Conservation (phyloP, 2,888 invertebrate species). For the Leptopterna dolabrata region DNA sequence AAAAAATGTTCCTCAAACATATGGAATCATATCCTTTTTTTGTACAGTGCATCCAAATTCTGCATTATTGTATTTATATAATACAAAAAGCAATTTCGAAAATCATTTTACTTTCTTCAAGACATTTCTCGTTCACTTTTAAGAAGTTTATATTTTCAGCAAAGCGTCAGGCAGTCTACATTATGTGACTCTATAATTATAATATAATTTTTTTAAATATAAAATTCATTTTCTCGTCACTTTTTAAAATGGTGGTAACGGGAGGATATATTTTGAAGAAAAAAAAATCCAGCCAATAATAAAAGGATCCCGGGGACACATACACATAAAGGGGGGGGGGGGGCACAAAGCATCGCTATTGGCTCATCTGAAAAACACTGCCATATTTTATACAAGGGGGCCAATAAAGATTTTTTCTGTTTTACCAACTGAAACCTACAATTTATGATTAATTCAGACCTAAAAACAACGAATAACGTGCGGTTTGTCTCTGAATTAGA, state of each 20-base stretch:
- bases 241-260: neutral
- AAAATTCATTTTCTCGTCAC: neutral
- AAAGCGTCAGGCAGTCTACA: constrained; percentile 50
- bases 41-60: constrained; percentile 9
- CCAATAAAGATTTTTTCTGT: neutral
- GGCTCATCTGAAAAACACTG: neutral
- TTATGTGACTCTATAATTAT: constrained; percentile 23
- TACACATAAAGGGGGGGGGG: too few relatives aligned
- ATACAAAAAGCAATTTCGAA: constrained; percentile 15
- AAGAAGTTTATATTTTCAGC: constrained; percentile 15
- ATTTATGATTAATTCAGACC: neutral
- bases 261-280: neutral
- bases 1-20: neutral
- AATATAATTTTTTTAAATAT: constrained; percentile 17
- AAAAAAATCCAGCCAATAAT: neutral
- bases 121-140: neutral
- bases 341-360: neutral
- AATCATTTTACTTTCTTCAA: neutral
- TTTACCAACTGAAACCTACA: neutral
- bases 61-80: constrained; percentile 27
- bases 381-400: neutral
- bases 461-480: neutral
- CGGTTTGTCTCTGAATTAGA: neutral
- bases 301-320: neutral
- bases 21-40: neutral